Evolutionary conservation across 1,140 invertebrate genomes (phyloP).

Genomic region (Babylonia areolata): DNA sequence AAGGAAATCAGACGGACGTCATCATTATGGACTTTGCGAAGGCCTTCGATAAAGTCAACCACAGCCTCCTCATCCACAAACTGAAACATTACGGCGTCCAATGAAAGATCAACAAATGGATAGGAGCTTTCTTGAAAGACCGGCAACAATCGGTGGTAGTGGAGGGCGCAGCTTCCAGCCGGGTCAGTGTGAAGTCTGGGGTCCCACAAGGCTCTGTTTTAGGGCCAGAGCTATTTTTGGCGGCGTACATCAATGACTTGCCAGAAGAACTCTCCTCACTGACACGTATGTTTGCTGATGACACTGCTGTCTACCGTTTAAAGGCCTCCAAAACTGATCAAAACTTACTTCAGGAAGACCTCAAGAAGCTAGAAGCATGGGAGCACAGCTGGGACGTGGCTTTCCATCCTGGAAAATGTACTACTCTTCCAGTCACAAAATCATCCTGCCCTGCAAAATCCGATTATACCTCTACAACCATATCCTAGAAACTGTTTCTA

Average conservation of each 20-base stretch:
- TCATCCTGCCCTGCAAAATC: too few relatives aligned
- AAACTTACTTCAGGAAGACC: neutral
- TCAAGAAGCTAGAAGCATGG: neutral
- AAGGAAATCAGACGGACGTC: too few relatives aligned
- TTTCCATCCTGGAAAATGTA: neutral
- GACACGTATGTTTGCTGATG: neutral
- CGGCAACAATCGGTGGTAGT: too few relatives aligned
- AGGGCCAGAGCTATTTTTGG: neutral
- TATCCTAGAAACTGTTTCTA: too few relatives aligned
- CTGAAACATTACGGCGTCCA: too few relatives aligned
- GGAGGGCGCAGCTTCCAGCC: neutral
- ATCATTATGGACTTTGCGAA: too few relatives aligned
- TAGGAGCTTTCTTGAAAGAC: too few relatives aligned
- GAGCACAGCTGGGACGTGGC: neutral
- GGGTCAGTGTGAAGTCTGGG: neutral
- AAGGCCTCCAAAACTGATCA: neutral
- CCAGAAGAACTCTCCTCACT: neutral
- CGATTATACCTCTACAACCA: too few relatives aligned
- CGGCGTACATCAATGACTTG: neutral
- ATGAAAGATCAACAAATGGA: too few relatives aligned
- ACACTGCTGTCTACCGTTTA: neutral
- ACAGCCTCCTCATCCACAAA: too few relatives aligned
- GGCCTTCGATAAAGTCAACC: too few relatives aligned
- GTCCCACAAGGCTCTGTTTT: neutral
- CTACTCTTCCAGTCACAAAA: neutral